These are phyloP conservation scores for Phainopepla nitens DNA, from an alignment of 2,113 vertebrate genomes.

Conservation along the genomic window DNA sequence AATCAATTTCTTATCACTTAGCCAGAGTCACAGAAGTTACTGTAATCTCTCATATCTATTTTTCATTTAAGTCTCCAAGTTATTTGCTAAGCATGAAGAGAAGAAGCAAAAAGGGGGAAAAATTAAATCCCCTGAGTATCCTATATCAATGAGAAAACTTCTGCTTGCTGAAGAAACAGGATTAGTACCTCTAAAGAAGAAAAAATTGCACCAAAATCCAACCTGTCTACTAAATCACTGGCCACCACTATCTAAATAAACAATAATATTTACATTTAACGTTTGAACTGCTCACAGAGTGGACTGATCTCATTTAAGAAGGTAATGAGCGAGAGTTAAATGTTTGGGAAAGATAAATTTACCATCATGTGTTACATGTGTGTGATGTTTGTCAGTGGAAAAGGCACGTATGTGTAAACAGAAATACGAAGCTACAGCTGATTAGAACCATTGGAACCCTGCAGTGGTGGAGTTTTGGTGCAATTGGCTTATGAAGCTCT, in stretches of 20 bases:
- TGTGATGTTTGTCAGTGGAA: not conserved
- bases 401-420: not conserved
- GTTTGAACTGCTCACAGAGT: not conserved
- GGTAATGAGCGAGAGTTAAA: not conserved
- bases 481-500: not conserved
- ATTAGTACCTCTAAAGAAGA: not conserved
- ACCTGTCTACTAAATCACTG: not conserved
- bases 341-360: not conserved
- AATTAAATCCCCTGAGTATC: not conserved
- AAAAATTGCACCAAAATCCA: not conserved
- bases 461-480: not conserved
- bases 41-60: not conserved
- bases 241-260: not conserved
- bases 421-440: not conserved
- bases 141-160: not conserved
- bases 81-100: not conserved
- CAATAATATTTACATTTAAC: not conserved
- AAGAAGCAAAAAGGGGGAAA: not conserved
- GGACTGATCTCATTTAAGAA: not conserved
- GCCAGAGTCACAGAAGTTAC: not conserved
- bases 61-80: constrained; percentile 19
- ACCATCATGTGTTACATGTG: not conserved
- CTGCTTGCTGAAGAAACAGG: not conserved
- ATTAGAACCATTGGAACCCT: not conserved
- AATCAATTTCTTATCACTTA: not conserved